Percentiles rank a stretch among this genome's conserved stretches.
These are phyloP conservation scores for Paracyprichromis sp. DNA, from an alignment of 2,113 vertebrate species.

Conservation along the genomic window DNA sequence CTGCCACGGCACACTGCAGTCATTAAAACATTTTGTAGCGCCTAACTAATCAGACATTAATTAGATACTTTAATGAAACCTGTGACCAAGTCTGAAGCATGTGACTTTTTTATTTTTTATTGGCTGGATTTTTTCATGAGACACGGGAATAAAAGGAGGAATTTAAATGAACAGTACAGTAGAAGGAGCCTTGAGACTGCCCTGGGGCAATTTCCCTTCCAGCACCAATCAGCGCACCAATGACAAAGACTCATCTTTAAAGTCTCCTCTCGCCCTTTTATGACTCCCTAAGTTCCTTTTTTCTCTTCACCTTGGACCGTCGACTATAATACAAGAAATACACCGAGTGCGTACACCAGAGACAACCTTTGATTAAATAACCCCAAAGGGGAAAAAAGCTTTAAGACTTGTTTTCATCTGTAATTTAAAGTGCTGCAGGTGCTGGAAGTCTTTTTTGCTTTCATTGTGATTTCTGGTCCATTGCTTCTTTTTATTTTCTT, in stretches of 20 bases:
- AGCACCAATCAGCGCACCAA: conserved; percentile 2
- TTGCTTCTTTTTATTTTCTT: not conserved
- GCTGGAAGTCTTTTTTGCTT: not conserved
- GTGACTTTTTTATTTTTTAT: not conserved
- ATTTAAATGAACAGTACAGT: conserved; percentile 13
- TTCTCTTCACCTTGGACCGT: not conserved
- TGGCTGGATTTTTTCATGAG: not conserved
- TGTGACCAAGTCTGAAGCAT: not conserved
- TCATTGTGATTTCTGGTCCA: not conserved
- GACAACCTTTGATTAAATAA: conserved; percentile 36
- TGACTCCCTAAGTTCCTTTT: not conserved
- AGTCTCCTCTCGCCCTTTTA: not conserved
- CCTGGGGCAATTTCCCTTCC: conserved; percentile 3
- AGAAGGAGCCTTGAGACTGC: conserved; percentile 1
- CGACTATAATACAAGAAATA: not conserved
- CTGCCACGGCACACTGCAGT: not conserved
- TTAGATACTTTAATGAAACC: not conserved
- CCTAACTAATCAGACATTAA: not conserved
- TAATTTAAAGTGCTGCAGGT: not conserved
- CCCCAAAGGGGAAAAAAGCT: not conserved
- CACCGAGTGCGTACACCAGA: not conserved
- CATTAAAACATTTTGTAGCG: not conserved
- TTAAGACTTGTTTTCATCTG: not conserved
- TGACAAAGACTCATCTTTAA: conserved; percentile 38
- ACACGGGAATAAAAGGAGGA: not conserved